These are phyloP conservation scores for Sus cebifrons DNA, from an alignment of 2,797 vertebrate species.

Conservation along the genomic window DNA sequence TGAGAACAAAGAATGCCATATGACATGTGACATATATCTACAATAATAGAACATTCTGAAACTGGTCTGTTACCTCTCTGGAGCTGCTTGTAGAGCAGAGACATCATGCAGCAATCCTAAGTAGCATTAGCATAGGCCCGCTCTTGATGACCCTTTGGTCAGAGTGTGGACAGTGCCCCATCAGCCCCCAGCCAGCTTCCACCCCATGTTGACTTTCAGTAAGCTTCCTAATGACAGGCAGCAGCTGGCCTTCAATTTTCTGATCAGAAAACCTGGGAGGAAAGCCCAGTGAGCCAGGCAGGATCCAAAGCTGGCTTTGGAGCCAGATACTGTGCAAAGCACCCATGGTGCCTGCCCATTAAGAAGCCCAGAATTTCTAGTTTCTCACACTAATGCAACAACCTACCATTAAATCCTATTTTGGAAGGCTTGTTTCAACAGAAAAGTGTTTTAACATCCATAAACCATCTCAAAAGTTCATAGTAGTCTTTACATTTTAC, in stretches of 20 bases:
- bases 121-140: neutral
- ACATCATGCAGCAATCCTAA: neutral
- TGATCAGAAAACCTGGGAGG: conserved; percentile 80
- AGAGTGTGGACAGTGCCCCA: neutral
- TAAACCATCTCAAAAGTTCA: neutral
- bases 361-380: conserved; percentile 48
- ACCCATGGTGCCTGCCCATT: neutral
- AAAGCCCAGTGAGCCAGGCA: conserved; percentile 70
- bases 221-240: conserved; percentile 78
- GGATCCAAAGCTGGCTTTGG: conserved; percentile 62
- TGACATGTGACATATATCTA: neutral
- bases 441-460: neutral
- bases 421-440: neutral
- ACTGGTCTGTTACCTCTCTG: neutral
- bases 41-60: neutral
- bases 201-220: conserved; percentile 72
- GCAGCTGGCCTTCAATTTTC: conserved; percentile 81
- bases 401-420: neutral
- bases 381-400: conserved; percentile 29
- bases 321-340: conserved; percentile 65
- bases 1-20: neutral
- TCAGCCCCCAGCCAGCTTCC: neutral
- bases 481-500: conserved; percentile 5
- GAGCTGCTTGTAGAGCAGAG: neutral
- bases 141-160: neutral